Base-by-base conservation (phyloP, 2,888 invertebrate species). In the Dasysyrphus albostriatus region DNA sequence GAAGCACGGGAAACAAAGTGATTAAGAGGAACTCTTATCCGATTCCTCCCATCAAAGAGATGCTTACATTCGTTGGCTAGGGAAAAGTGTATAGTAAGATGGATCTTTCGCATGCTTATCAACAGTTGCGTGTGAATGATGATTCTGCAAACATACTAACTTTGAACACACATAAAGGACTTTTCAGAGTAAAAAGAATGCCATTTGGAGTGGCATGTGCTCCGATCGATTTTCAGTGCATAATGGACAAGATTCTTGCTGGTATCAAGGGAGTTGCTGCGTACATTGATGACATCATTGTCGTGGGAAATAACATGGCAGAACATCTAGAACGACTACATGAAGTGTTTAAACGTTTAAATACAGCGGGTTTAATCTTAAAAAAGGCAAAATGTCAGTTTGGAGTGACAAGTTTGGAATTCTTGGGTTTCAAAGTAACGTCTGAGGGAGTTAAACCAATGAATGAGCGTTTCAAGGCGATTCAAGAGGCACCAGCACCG, bases 1-100 rank as follows among this genome's bases (percentile, higher is more conserved):
- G 63, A 3, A 56, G 34, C n/a, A 82, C 76, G 12, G 58, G 72
- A 4, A 82, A 83, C 16, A 61, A 83, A 47, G 54, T 69, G 10
- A 63, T 76, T 19, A 34, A 34, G 24, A 39, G 49, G n/a, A 67
- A 80, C n/a, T 47, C 74, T 1, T 80, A 80, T 32, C 61, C 44
- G 5, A 74, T 61, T 12, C 72, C 72, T 2, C 16, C 44, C 6
- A 34, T 61, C 4, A 47, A 59, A 34, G 47, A 59, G 16, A 24
- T 74, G 16, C 59, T 49, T 16, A 12, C 16, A 14, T 49, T 49
- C 8, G 19, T 73, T 6, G 59, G 34, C 6, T 16, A 73, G 12
- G 74, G 61, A n/a, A 47, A 61, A 74, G 34, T 49, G 14, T 61
- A 59, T 16, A 61, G 51, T 49, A 61, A 34, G 6, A 37, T 74